A percentile compares a stretch with the other conserved stretches of the same genome.
These are phyloP conservation scores for Mechanitis mazaeus DNA, from an alignment of 2,888 invertebrate species.

Conservation along the genomic window DNA sequence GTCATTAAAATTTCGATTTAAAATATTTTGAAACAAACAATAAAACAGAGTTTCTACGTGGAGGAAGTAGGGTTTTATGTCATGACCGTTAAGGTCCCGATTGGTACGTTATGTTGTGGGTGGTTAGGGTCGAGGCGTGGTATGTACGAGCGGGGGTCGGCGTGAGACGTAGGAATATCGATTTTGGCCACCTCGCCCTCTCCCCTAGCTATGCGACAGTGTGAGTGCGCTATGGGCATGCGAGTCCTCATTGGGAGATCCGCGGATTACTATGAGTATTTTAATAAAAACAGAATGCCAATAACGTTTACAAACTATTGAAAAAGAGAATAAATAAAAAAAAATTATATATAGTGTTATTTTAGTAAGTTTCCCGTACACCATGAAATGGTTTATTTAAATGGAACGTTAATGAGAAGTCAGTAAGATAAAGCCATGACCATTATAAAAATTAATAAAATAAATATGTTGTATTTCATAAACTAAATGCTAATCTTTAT, in stretches of 20 bases:
- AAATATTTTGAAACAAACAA: conserved; percentile 18
- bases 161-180: conserved; percentile 72
- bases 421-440: neutral
- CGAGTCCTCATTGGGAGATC: conserved; percentile 57
- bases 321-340: conserved; percentile 4
- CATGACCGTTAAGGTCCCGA: conserved; percentile 60
- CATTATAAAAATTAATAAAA: neutral
- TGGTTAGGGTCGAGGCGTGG: conserved; percentile 69
- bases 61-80: conserved; percentile 58
- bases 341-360: neutral
- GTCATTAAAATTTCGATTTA: conserved; percentile 17
- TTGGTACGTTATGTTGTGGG: conserved; percentile 66
- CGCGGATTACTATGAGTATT: conserved; percentile 47
- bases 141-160: conserved; percentile 55
- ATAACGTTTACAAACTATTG: conserved; percentile 13
- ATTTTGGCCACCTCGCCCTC: conserved; percentile 73
- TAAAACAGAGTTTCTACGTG: conserved; percentile 25
- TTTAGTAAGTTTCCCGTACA: no score
- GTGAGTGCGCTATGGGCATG: conserved; percentile 64
- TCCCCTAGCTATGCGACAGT: conserved; percentile 67
- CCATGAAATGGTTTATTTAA: no score
- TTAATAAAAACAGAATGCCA: conserved; percentile 57
- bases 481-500: neutral
- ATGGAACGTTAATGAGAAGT: no score
- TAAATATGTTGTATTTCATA: neutral